Evolutionary conservation across 2,888 invertebrate species (phyloP).

Genomic region (Drosophila heteroneura): DNA sequence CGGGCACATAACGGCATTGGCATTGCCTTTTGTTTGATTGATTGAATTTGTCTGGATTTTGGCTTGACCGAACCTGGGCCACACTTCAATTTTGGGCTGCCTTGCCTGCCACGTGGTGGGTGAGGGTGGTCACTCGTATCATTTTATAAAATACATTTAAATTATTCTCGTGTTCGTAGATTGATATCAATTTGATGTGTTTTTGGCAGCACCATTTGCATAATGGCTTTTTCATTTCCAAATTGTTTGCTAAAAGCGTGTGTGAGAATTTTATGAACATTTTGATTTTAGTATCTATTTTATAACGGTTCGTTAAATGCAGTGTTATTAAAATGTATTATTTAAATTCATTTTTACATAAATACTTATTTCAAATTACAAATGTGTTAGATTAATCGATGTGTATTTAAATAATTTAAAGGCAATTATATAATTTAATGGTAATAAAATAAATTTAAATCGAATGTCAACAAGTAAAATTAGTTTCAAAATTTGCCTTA

Average conservation of each 20-base stretch:
- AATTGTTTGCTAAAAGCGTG: constrained; percentile 31
- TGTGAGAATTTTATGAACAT: not conserved
- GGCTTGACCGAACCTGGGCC: constrained; percentile 14
- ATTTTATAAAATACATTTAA: constrained; percentile 59
- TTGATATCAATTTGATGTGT: constrained; percentile 76
- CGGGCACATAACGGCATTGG: constrained; percentile 63
- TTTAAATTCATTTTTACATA: not conserved
- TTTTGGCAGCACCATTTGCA: constrained; percentile 62
- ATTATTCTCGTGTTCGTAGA: constrained; percentile 53
- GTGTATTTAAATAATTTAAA: not conserved
- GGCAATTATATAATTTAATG: not conserved
- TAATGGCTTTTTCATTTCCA: constrained; percentile 71
- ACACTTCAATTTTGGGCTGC: constrained; percentile 19
- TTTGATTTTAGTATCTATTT: not conserved
- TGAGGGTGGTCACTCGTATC: constrained; percentile 18
- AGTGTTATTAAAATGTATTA: not conserved
- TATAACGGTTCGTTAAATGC: not conserved
- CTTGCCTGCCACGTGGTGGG: not conserved
- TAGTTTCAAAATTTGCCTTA: not conserved
- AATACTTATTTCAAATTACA: not conserved
- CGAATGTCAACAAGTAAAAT: not conserved
- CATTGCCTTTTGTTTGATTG: constrained; percentile 78
- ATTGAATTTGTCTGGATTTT: constrained; percentile 73
- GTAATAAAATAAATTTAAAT: not conserved
- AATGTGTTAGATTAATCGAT: not conserved